Conservation (phyloP, 2,797 vertebrate genomes). For the Gadopsis marmoratus region DNA sequence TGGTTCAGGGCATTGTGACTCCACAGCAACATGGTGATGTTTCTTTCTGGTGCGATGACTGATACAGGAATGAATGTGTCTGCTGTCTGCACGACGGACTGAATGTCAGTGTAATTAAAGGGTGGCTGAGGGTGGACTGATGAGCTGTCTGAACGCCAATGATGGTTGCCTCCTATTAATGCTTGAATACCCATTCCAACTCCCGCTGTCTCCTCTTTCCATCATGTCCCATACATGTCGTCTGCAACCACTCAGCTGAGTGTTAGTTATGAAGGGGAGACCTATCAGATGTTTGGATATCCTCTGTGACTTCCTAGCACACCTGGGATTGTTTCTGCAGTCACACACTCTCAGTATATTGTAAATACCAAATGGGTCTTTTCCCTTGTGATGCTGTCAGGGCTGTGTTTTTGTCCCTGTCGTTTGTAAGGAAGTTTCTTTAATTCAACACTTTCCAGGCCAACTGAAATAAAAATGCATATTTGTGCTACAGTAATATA, state of each 20-base stretch:
- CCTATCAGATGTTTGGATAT: conserved; percentile 39
- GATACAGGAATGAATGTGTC: conserved; percentile 55
- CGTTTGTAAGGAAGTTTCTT: conserved; percentile 9
- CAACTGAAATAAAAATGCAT: conserved; percentile 4
- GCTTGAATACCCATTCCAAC: conserved; percentile 36
- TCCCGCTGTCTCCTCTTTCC: conserved; percentile 39
- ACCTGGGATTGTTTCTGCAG: conserved; percentile 32
- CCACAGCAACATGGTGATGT: conserved; percentile 27
- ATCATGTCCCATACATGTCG: conserved; percentile 23
- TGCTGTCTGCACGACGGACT: conserved; percentile 45
- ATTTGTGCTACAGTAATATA: background rate
- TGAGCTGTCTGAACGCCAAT: conserved; percentile 56
- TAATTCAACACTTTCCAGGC: conserved; percentile 21
- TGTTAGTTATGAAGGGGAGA: conserved; percentile 13
- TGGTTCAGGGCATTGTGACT: conserved; percentile 30
- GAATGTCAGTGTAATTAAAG: conserved; percentile 71
- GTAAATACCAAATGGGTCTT: conserved; percentile 48
- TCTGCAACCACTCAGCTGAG: conserved; percentile 32
- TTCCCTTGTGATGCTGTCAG: conserved; percentile 37
- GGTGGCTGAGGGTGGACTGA: conserved; percentile 59
- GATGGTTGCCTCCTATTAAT: conserved; percentile 59
- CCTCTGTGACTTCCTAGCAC: conserved; percentile 28
- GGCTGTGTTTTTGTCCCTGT: conserved; percentile 10
- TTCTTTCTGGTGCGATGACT: conserved; percentile 50
- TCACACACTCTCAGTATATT: conserved; percentile 28